Evolutionary conservation across 2,888 invertebrate genomes (phyloP).

Genomic region (Tetranychus truncatus): DNA sequence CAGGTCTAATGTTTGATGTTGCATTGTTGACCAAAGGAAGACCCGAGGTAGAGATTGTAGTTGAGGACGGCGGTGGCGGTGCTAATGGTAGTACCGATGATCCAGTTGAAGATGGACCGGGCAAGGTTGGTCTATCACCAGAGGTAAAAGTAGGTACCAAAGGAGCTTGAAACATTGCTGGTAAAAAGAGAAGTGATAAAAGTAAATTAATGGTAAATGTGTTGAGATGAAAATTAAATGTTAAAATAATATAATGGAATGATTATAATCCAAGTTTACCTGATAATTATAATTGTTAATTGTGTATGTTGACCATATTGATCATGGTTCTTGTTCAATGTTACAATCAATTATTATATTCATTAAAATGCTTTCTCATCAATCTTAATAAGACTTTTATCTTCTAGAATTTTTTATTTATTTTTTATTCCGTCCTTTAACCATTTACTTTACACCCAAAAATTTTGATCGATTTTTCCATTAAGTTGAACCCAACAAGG

Average conservation of each 20-base stretch:
- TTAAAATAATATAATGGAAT: neutral
- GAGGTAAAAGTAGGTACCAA: constrained; percentile 7
- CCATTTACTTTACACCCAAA: neutral
- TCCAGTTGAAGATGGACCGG: neutral
- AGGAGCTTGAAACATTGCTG: constrained; percentile 1
- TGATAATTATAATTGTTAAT: neutral
- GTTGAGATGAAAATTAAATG: too few species aligned
- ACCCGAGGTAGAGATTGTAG: neutral
- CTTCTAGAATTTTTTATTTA: neutral
- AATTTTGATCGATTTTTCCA: neutral
- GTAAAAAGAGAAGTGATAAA: neutral
- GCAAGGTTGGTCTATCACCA: neutral
- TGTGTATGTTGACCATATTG: neutral
- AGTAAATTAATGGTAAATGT: neutral
- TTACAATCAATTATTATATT: neutral
- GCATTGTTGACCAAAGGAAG: neutral
- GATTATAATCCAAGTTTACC: neutral
- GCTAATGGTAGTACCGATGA: neutral
- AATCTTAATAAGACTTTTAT: neutral
- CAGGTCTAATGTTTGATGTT: neutral
- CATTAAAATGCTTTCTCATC: neutral
- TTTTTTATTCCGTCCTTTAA: neutral
- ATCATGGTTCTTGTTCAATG: neutral
- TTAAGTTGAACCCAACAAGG: neutral
- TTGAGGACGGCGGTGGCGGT: neutral